phyloP scores from a whole-genome alignment of 2,797 vertebrate species.

The Siniperca obscura region DNA sequence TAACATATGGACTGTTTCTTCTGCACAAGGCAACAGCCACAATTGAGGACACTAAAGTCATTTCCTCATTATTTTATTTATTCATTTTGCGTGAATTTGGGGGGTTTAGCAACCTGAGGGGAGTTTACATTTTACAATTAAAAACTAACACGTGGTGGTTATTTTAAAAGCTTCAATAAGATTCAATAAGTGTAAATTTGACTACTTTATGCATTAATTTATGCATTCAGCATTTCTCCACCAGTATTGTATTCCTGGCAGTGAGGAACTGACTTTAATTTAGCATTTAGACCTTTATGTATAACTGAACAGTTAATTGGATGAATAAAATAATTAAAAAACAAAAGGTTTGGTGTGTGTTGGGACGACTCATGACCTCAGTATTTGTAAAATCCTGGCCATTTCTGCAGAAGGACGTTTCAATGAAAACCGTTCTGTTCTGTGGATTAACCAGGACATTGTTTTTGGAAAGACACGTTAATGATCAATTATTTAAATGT shows the following conservation, averaged over 20 bases:
- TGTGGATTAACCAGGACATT: background rate
- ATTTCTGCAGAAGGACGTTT: background rate
- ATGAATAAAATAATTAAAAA: background rate
- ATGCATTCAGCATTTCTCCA: background rate
- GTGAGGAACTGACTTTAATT: constrained; percentile 2
- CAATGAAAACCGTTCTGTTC: background rate
- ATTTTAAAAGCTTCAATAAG: background rate
- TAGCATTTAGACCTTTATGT: background rate
- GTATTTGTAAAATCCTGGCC: background rate
- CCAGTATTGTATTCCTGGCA: background rate
- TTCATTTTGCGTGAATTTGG: background rate
- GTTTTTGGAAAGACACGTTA: background rate
- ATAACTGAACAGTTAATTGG: constrained; percentile 1
- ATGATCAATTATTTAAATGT: background rate
- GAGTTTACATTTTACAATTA: background rate
- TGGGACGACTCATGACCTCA: background rate
- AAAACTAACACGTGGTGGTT: background rate
- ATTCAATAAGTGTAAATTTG: background rate
- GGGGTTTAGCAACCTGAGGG: background rate
- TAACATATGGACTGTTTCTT: too few relatives aligned
- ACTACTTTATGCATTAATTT: background rate
- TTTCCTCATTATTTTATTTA: background rate
- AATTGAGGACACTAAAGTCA: background rate
- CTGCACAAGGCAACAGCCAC: background rate
- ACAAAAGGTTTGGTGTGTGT: background rate